Percentiles rank a stretch among this genome's conserved stretches.
phyloP scores from a whole-genome alignment of 2,888 invertebrate genomes.

The Pandemis heparana region DNA sequence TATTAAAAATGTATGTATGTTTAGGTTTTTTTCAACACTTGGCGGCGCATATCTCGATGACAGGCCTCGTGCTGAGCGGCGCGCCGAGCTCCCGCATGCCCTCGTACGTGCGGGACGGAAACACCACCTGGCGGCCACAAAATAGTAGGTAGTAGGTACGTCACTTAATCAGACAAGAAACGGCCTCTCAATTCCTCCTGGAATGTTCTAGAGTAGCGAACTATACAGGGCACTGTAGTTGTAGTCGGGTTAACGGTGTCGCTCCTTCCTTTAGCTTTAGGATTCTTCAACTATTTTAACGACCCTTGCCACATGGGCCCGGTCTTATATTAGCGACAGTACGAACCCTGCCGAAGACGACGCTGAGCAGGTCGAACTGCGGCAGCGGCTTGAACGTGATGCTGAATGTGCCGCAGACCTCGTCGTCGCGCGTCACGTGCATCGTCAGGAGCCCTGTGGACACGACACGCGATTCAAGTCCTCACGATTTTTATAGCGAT shows the following conservation, averaged over 20 bases:
- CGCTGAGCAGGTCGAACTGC: slow-evolving; percentile 78
- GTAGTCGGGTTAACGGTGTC: no score
- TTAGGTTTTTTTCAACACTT: background rate
- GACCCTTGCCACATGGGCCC: no score
- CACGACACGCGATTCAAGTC: background rate
- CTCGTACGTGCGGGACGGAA: slow-evolving; percentile 61
- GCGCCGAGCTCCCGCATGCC: slow-evolving; percentile 58
- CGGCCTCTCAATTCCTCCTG: no score
- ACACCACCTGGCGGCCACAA: slow-evolving; percentile 59
- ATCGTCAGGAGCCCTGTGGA: slow-evolving; percentile 81
- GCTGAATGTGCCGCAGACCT: slow-evolving; percentile 84
- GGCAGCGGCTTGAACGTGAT: slow-evolving; percentile 82
- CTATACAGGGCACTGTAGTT: no score
- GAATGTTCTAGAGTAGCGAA: no score
- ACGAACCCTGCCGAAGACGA: slow-evolving; percentile 83
- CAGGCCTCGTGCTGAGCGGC: slow-evolving; percentile 59
- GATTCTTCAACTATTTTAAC: no score
- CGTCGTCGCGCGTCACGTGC: slow-evolving; percentile 71
- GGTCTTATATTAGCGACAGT: background rate
- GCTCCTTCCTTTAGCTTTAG: no score
- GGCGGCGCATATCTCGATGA: slow-evolving; percentile 56
- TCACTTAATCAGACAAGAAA: background rate
- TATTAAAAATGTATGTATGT: no score
- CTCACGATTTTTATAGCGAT: no score
- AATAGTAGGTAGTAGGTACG: background rate